A percentile compares a stretch with the other conserved stretches of the same genome.
Evolutionary conservation across 2,888 invertebrate species (phyloP).

Genomic region (Ennomos fuscantarius): DNA sequence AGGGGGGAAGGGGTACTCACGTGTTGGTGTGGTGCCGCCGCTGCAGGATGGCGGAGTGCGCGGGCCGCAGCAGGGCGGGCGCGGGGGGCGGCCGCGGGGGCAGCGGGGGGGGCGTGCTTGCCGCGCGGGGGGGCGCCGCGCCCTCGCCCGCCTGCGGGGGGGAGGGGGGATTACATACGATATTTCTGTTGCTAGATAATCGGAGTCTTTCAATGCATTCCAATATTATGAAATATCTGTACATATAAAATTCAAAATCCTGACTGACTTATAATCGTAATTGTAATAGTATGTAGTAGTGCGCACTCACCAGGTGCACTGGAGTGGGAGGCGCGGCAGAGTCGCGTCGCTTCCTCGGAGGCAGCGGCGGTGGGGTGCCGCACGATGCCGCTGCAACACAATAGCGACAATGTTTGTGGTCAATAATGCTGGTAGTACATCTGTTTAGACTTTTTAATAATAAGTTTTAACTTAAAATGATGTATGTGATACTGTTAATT

Average conservation of each 20-base stretch:
- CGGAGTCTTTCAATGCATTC: too few relatives aligned
- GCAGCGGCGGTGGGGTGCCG: slow-evolving; percentile 76
- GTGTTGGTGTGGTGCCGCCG: slow-evolving; percentile 61
- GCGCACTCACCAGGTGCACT: slow-evolving; percentile 47
- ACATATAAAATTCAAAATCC: too few relatives aligned
- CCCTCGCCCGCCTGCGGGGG: slow-evolving; percentile 25
- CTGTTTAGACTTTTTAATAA: too few relatives aligned
- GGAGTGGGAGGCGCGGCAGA: slow-evolving; percentile 72
- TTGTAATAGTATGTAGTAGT: too few relatives aligned
- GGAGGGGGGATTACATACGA: not conserved
- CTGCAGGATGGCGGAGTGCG: slow-evolving; percentile 79
- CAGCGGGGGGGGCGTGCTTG: slow-evolving; percentile 59
- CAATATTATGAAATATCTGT: too few relatives aligned
- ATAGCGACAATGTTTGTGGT: not conserved
- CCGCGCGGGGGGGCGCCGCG: slow-evolving; percentile 39
- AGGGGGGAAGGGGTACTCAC: slow-evolving; percentile 43
- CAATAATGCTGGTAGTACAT: too few relatives aligned
- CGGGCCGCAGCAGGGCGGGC: slow-evolving; percentile 78
- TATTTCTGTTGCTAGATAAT: too few relatives aligned
- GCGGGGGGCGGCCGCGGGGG: slow-evolving; percentile 74
- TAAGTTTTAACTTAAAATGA: too few relatives aligned
- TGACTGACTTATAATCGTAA: too few relatives aligned
- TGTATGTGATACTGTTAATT: too few relatives aligned
- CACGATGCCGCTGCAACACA: slow-evolving; percentile 41
- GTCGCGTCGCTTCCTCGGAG: slow-evolving; percentile 67